These are phyloP conservation scores for Tapirus terrestris DNA, from an alignment of 2,113 vertebrate genomes.

Conservation along the genomic window DNA sequence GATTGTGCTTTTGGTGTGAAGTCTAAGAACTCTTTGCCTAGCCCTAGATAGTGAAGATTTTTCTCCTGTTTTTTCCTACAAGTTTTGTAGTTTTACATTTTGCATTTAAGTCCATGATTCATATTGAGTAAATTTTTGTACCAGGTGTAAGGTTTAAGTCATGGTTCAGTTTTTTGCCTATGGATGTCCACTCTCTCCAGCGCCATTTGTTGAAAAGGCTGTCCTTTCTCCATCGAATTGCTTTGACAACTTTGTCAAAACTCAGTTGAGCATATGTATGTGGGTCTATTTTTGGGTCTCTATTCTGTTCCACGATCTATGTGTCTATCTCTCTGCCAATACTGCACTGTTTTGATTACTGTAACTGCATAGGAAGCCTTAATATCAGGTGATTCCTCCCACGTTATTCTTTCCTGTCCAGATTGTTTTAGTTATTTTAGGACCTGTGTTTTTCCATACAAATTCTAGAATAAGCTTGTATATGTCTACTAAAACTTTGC, in stretches of 20 bases:
- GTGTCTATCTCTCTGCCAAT: neutral
- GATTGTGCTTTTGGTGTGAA: neutral
- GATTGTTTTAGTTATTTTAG: neutral
- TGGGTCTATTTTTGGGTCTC: neutral
- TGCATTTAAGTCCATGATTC: neutral
- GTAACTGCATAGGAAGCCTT: neutral
- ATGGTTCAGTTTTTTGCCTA: neutral
- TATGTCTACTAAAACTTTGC: neutral
- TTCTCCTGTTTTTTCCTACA: neutral
- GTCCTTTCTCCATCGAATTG: neutral
- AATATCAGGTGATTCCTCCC: neutral
- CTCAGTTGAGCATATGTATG: neutral
- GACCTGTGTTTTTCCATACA: neutral
- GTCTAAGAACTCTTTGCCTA: neutral
- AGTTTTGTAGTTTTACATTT: neutral
- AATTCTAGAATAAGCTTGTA: neutral
- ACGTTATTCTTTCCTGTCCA: neutral
- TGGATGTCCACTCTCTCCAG: neutral
- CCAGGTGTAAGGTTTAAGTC: neutral
- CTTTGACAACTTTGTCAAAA: neutral
- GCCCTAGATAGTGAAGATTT: neutral
- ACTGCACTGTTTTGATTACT: neutral
- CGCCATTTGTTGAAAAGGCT: neutral
- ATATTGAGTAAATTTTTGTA: neutral
- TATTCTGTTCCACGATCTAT: neutral